A percentile compares a stretch with the other conserved stretches of the same genome.
Evolutionary conservation across 2,113 vertebrate species (phyloP).

Genomic region (Carettochelys insculpta): DNA sequence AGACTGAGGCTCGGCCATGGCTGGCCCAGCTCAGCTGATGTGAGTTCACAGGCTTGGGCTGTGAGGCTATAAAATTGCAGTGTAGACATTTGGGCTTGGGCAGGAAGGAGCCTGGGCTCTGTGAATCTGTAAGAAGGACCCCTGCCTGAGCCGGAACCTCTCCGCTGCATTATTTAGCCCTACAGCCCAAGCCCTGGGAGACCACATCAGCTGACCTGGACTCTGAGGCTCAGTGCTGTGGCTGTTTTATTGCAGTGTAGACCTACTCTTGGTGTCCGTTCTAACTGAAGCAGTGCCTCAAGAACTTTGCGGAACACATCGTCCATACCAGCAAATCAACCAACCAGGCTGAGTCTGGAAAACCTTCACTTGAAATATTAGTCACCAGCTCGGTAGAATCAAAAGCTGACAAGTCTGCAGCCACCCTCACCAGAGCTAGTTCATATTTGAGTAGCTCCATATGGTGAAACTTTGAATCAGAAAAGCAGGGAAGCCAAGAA

Average conservation of each 20-base stretch:
- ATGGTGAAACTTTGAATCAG: constrained; percentile 45
- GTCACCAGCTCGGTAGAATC: background rate
- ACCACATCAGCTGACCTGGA: background rate
- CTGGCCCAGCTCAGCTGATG: too few species aligned
- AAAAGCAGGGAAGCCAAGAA: constrained; percentile 7
- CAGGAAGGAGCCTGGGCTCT: too few species aligned
- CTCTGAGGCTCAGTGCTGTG: background rate
- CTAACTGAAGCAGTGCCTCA: background rate
- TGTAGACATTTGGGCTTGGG: background rate
- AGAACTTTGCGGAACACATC: background rate
- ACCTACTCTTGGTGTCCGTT: background rate
- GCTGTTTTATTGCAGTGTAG: background rate
- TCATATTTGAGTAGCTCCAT: constrained; percentile 6
- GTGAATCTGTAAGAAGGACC: background rate
- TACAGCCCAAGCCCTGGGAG: background rate
- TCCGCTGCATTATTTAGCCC: background rate
- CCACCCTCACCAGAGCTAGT: background rate
- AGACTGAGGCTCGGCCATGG: too few species aligned
- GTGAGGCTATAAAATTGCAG: background rate
- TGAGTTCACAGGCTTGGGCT: background rate
- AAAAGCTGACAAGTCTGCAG: background rate
- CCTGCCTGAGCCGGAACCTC: background rate
- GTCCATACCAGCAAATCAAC: background rate
- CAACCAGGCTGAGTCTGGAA: background rate
- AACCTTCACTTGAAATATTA: background rate